A percentile compares a stretch with the other conserved stretches of the same genome.
Evolutionary conservation across 2,113 vertebrate genomes (phyloP).

Genomic region (Osmerus eperlanus): DNA sequence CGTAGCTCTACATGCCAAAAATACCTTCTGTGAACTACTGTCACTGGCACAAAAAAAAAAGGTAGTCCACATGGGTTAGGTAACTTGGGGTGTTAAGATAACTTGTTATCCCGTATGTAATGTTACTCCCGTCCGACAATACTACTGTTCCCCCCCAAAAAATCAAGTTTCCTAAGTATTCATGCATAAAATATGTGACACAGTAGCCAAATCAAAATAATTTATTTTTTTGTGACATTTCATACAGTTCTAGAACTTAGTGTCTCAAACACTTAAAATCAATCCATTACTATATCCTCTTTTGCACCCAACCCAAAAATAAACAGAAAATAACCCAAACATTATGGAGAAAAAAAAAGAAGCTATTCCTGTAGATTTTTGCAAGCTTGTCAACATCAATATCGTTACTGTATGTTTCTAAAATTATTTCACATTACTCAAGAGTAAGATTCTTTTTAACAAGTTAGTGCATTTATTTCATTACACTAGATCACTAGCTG

Average conservation of each 20-base stretch:
- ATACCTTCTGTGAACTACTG: slow-evolving; percentile 8
- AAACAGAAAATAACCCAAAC: slow-evolving; percentile 66
- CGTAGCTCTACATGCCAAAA: slow-evolving; percentile 3
- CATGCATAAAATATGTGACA: slow-evolving; percentile 11
- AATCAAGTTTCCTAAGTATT: no score
- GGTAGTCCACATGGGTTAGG: no score
- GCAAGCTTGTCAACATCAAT: slow-evolving; percentile 71
- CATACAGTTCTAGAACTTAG: slow-evolving; percentile 75
- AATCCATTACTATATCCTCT: slow-evolving; percentile 67
- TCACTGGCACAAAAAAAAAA: no score
- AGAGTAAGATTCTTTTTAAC: slow-evolving; percentile 58
- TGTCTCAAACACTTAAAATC: slow-evolving; percentile 73
- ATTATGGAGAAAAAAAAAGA: slow-evolving; percentile 43
- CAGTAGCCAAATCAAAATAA: slow-evolving; percentile 78
- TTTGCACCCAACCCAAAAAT: slow-evolving; percentile 69
- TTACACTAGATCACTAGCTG: slow-evolving; percentile 77
- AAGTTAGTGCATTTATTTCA: slow-evolving; percentile 78
- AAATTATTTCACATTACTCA: slow-evolving; percentile 76
- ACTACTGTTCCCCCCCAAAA: no score
- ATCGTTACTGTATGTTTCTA: slow-evolving; percentile 66
- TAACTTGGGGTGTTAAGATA: no score
- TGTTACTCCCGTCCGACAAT: no score
- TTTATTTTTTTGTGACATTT: slow-evolving; percentile 80
- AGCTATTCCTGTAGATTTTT: slow-evolving; percentile 60
- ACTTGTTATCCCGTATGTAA: no score